Conservation (phyloP, 2,888 invertebrate species). For the Cantharis rustica region DNA sequence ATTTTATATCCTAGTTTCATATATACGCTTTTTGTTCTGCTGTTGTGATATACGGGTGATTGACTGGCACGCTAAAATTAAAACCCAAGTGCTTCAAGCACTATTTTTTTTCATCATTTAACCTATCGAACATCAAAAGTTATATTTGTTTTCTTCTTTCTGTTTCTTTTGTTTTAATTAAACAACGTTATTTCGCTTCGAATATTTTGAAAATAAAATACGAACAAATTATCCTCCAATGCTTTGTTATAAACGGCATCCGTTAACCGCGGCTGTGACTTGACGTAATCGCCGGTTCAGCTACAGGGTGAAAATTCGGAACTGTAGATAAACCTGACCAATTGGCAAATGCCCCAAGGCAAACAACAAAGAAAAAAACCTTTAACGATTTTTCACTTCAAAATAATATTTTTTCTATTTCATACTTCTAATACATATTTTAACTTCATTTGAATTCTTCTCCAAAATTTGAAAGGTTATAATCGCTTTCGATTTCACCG, state of each 20-base stretch:
- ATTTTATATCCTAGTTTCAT: slow-evolving; percentile 48
- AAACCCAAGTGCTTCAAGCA: slow-evolving; percentile 18
- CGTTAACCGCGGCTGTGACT: no score
- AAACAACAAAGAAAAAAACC: no score
- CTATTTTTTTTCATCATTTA: slow-evolving; percentile 9
- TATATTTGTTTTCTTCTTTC: slow-evolving; percentile 9
- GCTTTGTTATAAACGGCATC: no score
- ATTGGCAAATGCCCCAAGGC: no score
- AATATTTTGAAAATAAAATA: neutral
- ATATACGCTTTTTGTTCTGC: slow-evolving; percentile 33
- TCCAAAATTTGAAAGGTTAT: neutral
- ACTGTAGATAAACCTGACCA: no score
- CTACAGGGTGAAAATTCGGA: no score
- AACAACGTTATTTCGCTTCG: neutral
- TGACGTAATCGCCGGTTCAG: no score
- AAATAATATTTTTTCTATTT: no score
- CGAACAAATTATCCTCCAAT: neutral
- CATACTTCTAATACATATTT: no score
- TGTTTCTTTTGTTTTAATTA: neutral
- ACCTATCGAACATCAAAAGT: slow-evolving; percentile 5
- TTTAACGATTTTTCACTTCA: no score
- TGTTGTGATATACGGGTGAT: slow-evolving; percentile 37
- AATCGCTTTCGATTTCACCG: neutral
- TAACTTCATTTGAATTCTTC: neutral
- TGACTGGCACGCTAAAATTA: slow-evolving; percentile 37